phyloP scores from a whole-genome alignment of 1,140 invertebrate genomes.

The Palaemon carinicauda region DNA sequence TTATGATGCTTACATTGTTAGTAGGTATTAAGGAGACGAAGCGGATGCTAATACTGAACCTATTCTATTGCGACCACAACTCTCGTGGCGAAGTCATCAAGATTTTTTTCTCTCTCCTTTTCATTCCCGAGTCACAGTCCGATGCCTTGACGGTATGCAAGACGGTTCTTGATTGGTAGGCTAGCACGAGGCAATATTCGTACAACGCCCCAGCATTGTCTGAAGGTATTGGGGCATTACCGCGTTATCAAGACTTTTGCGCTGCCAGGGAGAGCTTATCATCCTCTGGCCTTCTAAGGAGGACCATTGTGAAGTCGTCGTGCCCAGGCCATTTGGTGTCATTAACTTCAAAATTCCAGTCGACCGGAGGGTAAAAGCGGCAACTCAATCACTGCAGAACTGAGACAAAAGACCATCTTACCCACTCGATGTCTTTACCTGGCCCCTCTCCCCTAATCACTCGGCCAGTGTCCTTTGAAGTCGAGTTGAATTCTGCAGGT shows the following conservation, averaged over 20 bases:
- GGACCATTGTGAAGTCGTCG: slow-evolving; percentile 19
- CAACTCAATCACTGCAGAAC: slow-evolving; percentile 35
- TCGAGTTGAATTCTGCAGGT: slow-evolving; percentile 14
- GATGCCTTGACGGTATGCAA: not conserved
- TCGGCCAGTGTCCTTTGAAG: not conserved
- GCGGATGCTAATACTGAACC: not conserved
- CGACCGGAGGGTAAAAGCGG: slow-evolving; percentile 23
- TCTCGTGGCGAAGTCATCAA: not conserved
- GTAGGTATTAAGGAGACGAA: not conserved
- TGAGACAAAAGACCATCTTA: slow-evolving; percentile 47
- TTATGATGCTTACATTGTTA: slow-evolving; percentile 7
- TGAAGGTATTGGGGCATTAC: slow-evolving; percentile 45
- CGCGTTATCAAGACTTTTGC: slow-evolving; percentile 38
- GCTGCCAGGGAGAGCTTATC: slow-evolving; percentile 9
- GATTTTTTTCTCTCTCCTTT: not conserved
- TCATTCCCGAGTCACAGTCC: not conserved
- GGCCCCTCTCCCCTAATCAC: too few species aligned
- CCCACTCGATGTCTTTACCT: not conserved
- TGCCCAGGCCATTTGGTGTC: slow-evolving; percentile 36
- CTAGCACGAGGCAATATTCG: slow-evolving; percentile 32
- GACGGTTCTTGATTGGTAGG: slow-evolving; percentile 10
- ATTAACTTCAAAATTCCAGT: slow-evolving; percentile 30
- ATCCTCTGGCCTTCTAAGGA: slow-evolving; percentile 6
- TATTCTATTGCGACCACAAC: not conserved
- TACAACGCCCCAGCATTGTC: slow-evolving; percentile 31